These are phyloP conservation scores for Triplophysa rosa DNA, from an alignment of 2,113 vertebrate species.

Conservation along the genomic window DNA sequence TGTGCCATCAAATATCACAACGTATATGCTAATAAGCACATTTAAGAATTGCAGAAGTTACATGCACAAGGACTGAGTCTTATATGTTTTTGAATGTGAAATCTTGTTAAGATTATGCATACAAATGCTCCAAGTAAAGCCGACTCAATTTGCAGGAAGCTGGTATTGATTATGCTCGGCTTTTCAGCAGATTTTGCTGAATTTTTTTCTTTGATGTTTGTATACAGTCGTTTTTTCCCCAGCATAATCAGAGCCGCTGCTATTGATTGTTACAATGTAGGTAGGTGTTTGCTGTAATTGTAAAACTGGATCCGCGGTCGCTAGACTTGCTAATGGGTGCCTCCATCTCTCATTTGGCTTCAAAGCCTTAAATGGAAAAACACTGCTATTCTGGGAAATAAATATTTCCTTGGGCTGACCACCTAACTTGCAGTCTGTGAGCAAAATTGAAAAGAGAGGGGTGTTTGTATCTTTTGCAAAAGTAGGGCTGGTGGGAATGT, in stretches of 20 bases:
- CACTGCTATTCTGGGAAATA: background rate
- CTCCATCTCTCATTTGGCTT: conserved; percentile 15
- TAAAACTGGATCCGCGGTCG: conserved; percentile 18
- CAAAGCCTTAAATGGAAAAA: conserved; percentile 5
- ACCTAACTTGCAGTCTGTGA: no score
- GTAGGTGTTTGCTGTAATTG: conserved; percentile 31
- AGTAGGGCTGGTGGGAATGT: background rate
- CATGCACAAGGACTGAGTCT: background rate
- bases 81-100: conserved; percentile 19
- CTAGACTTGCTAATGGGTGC: conserved; percentile 1
- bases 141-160: background rate
- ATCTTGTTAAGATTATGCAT: conserved; percentile 1
- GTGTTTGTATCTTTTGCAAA: background rate
- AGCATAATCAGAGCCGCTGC: conserved; percentile 7
- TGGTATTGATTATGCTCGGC: conserved; percentile 9
- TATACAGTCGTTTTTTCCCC: background rate
- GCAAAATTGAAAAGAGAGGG: background rate
- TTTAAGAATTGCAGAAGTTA: background rate
- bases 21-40: background rate
- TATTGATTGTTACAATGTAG: conserved; percentile 19
- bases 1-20: background rate
- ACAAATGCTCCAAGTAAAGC: conserved; percentile 16
- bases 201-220: conserved; percentile 22
- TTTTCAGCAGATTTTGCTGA: conserved; percentile 18
- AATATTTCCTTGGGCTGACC: conserved; percentile 16